Base-by-base conservation (phyloP, 2,113 vertebrate species). In the Anser cygnoides region DNA sequence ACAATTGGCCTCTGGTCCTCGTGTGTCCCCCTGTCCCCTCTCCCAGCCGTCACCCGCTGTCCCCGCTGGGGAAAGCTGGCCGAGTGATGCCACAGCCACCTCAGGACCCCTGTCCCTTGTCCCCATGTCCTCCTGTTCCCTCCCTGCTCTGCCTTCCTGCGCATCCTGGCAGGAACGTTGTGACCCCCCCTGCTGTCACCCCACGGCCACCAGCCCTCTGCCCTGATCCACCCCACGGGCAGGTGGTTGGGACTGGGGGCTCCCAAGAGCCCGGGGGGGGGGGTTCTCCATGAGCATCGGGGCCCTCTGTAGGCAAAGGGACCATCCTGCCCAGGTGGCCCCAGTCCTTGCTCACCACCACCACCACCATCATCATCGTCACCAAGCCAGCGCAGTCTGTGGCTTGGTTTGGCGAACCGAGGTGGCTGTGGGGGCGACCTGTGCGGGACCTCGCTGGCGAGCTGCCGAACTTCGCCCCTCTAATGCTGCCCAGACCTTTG, bases 401-500 rank as follows among this genome's bases (percentile, higher is more conserved):
- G 50, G 61, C 49, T 43, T 1, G 28, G 71, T 7, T 52, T 52
- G 23, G 11, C 14, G 23, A 52, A 52, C 23, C 23, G 23, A 25
- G 62, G 43, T 16, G 61, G 58, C 33, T 7, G 11, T 41, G 9
- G 10, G 10, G 33, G 11, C 44, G 55, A 80, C 80, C 67, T 63
- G 68, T 37, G 21, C 2, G 37, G 67, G 57, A 75, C 86, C 54
- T 46, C 76, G 66, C 39, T 74, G 96, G 90, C 11, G 19, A 89
- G 52, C 73, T 2, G 70, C 92, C 90, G 58, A 50, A 39, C 76
- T 43, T 65, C 57, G 4, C 89, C 50, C 43, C 65, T 73, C 73
- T 85, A 75, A 73, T 54, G 83, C 92, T 7, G 44, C 59, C 39
- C n/a, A 57, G 50, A 87, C 93, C 78, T 95, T 70, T 68, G 59